Conservation (phyloP, 2,888 invertebrate genomes). For the Abscondita cerata region DNA sequence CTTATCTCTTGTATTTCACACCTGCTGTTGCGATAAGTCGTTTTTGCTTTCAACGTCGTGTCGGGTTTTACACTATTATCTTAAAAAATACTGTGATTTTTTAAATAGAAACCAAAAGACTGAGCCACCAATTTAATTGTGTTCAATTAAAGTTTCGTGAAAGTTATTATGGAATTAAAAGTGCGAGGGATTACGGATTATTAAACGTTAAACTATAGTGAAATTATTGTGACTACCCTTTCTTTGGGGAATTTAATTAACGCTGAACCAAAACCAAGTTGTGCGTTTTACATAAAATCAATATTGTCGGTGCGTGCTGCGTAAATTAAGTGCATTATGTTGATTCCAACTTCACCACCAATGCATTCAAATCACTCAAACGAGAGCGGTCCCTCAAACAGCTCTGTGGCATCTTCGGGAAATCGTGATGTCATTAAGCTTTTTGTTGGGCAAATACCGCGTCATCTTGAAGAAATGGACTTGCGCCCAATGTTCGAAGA, state of each 20-base stretch:
- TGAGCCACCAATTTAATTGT: slow-evolving; percentile 28
- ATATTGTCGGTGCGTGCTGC: slow-evolving; percentile 33
- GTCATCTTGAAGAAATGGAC: slow-evolving; percentile 87
- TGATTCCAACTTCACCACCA: slow-evolving; percentile 56
- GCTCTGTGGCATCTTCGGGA: slow-evolving; percentile 37
- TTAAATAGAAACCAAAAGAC: slow-evolving; percentile 29
- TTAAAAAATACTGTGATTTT: slow-evolving; percentile 17
- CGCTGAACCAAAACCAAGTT: slow-evolving; percentile 34
- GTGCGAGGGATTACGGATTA: background rate
- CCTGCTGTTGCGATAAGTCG: slow-evolving; percentile 1
- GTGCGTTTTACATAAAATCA: slow-evolving; percentile 39
- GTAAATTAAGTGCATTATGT: slow-evolving; percentile 49
- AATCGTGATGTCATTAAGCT: slow-evolving; percentile 73
- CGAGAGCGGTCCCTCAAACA: slow-evolving; percentile 23
- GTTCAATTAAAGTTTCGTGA: slow-evolving; percentile 24
- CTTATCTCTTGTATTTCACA: slow-evolving; percentile 8
- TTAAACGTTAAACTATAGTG: slow-evolving; percentile 13
- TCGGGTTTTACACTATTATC: background rate
- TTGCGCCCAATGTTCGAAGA: slow-evolving; percentile 90
- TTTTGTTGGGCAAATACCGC: slow-evolving; percentile 92
- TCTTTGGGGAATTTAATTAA: slow-evolving; percentile 38
- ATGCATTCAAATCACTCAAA: slow-evolving; percentile 43
- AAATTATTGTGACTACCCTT: background rate
- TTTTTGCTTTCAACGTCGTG: background rate
- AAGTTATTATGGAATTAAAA: slow-evolving; percentile 16